A percentile compares a stretch with the other conserved stretches of the same genome.
phyloP scores from a whole-genome alignment of 2,797 vertebrate genomes.

The Pangasius djambal region DNA sequence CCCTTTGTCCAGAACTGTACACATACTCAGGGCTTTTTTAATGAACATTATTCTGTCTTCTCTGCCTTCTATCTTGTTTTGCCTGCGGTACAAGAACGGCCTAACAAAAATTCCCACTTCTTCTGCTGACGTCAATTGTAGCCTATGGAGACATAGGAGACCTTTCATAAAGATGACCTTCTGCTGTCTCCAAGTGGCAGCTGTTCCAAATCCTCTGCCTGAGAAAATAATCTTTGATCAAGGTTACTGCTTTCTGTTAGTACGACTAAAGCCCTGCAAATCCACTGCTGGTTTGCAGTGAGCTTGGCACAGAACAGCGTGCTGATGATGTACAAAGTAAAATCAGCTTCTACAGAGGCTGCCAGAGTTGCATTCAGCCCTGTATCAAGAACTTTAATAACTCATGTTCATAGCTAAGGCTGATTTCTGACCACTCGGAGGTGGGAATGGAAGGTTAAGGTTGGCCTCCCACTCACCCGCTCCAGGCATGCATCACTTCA shows the following conservation, averaged over 20 bases:
- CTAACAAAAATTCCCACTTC: constrained; percentile 12
- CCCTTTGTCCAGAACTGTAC: background rate
- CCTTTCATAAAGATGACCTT: constrained; percentile 49
- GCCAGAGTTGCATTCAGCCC: background rate
- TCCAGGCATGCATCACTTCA: constrained; percentile 9
- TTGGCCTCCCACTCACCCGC: constrained; percentile 16
- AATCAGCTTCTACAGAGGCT: background rate
- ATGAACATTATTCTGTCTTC: background rate
- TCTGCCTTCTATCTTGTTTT: constrained; percentile 3
- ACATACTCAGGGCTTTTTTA: constrained; percentile 12
- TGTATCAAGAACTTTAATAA: background rate
- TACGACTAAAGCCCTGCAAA: constrained; percentile 37
- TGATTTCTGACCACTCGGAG: background rate
- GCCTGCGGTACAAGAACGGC: constrained; percentile 1
- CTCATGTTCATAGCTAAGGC: background rate
- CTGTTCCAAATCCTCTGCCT: constrained; percentile 40
- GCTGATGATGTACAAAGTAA: constrained; percentile 4
- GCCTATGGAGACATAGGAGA: constrained; percentile 32
- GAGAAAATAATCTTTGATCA: constrained; percentile 57
- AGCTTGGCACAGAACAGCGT: constrained; percentile 32
- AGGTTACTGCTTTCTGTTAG: constrained; percentile 54
- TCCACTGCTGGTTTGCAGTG: constrained; percentile 27
- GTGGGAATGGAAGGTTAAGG: background rate
- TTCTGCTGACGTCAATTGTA: constrained; percentile 29
- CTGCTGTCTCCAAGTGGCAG: constrained; percentile 42